These are phyloP conservation scores for Spisula subtruncata DNA, from an alignment of 2,888 invertebrate genomes.

Conservation along the genomic window DNA sequence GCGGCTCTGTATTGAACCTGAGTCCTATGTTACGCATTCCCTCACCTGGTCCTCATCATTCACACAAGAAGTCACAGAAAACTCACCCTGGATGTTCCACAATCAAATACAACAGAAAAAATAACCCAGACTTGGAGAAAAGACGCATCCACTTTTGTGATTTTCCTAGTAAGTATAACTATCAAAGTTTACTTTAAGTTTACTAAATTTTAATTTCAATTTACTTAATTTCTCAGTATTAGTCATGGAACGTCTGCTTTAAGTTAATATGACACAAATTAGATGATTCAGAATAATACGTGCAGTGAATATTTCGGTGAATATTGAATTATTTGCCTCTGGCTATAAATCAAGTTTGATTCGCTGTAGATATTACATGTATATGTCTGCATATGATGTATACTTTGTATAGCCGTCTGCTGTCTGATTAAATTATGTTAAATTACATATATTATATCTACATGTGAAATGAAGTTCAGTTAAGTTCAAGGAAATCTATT, in stretches of 20 bases:
- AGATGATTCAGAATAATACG: background rate
- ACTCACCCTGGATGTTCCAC: conserved; percentile 88
- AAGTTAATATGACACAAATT: background rate
- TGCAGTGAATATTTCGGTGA: background rate
- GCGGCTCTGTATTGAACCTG: conserved; percentile 56
- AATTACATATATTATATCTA: background rate
- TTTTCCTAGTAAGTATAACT: conserved; percentile 90
- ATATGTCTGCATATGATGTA: background rate
- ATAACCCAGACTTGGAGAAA: conserved; percentile 98
- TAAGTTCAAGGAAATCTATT: background rate
- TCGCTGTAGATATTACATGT: conserved; percentile 1
- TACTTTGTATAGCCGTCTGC: background rate
- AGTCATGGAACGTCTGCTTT: background rate
- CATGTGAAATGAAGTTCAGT: background rate
- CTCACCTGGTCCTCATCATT: conserved; percentile 70
- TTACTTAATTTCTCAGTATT: background rate
- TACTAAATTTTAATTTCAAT: too few species aligned
- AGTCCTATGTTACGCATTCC: conserved; percentile 64
- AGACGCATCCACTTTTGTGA: conserved; percentile 98
- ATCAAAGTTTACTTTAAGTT: too few species aligned
- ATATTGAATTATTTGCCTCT: background rate
- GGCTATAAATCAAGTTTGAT: background rate
- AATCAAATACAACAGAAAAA: conserved; percentile 95
- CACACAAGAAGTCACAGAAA: conserved; percentile 75
- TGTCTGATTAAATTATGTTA: background rate